Base-by-base conservation (phyloP, 1,140 invertebrate species). In the Steinernema feltiae region DNA sequence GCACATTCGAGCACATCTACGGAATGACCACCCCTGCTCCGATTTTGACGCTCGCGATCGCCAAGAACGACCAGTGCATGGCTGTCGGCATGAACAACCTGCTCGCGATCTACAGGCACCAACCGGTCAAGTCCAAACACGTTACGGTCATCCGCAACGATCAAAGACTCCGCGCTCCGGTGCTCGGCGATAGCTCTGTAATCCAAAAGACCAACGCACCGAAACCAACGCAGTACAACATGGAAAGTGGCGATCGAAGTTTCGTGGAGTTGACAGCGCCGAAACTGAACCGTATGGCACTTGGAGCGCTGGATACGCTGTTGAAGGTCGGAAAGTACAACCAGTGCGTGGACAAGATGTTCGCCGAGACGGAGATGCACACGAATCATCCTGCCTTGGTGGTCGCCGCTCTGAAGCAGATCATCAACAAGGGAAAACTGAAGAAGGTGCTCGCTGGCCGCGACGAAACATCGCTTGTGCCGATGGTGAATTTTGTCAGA, bases 21-120 rank as follows among this genome's bases (percentile, higher is more conserved):
- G 93, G 92, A 17, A 88, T 97, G 29, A 92, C 93, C 84, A 96
- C 93, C 87, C 92, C 94, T 3, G 95, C 94, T 88, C 90, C 93
- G 30, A 90, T 98, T 70, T 88, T 97, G 1, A 95, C 93, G 87
- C 87, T 97, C 82, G 94, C 90, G 76, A 89, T 92, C 48, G 90
- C 91, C 87, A 88, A 90, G 75, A 90, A 92, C 84, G 93, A 97
- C 88, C 91, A 92, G 83, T 91, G 92, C 29, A 86, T 97, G 77
- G 92, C 92, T 41, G 92, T 92, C 70, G 95, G 95, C 71, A 94
- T 95, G 91, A 90, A 92, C n/a, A 85, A 82, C 63, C 88, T 96
- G 46, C 90, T 98, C 76, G 94, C 93, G 1, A 91, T 97, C 29
- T 90, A 91, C 77, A 90, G 92, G 84, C 90, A 91, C 87, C 91